These are phyloP conservation scores for Rhamnusium bicolor DNA, from an alignment of 2,888 invertebrate genomes.

Conservation along the genomic window DNA sequence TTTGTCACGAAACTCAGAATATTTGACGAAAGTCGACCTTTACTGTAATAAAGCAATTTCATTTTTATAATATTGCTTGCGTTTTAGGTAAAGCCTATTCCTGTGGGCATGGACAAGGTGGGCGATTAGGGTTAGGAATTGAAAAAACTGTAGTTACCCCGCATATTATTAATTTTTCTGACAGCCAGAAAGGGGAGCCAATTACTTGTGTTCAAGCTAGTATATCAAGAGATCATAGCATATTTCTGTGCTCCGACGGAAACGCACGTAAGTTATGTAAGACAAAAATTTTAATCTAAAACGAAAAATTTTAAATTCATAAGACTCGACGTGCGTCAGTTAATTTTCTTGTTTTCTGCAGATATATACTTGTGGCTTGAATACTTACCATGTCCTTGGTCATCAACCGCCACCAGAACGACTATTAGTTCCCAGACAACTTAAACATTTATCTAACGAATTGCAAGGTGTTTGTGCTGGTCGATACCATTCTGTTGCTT, in stretches of 20 bases:
- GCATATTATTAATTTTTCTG: constrained; percentile 65
- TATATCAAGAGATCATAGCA: constrained; percentile 79
- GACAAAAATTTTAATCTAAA: no score
- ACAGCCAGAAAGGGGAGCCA: constrained; percentile 60
- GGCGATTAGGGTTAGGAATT: constrained; percentile 80
- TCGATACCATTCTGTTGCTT: constrained; percentile 81
- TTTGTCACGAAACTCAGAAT: no score
- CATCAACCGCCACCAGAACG: constrained; percentile 72
- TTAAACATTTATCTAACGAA: constrained; percentile 65
- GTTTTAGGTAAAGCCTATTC: constrained; percentile 50
- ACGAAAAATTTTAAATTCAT: neutral
- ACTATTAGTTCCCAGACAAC: constrained; percentile 69
- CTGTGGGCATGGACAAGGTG: constrained; percentile 88
- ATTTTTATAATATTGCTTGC: no score
- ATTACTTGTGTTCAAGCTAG: constrained; percentile 70
- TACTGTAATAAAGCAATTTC: no score
- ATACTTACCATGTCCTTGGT: constrained; percentile 79
- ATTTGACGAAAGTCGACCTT: no score
- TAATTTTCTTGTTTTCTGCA: constrained; percentile 54
- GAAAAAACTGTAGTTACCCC: constrained; percentile 76
- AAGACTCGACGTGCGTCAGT: neutral
- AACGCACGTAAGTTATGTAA: constrained; percentile 70
- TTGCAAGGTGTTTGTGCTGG: constrained; percentile 77
- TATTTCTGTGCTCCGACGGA: constrained; percentile 78
- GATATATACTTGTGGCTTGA: constrained; percentile 78